These are phyloP conservation scores for Cryptoblepharus egeriae DNA, from an alignment of 2,797 vertebrate species.

Conservation along the genomic window DNA sequence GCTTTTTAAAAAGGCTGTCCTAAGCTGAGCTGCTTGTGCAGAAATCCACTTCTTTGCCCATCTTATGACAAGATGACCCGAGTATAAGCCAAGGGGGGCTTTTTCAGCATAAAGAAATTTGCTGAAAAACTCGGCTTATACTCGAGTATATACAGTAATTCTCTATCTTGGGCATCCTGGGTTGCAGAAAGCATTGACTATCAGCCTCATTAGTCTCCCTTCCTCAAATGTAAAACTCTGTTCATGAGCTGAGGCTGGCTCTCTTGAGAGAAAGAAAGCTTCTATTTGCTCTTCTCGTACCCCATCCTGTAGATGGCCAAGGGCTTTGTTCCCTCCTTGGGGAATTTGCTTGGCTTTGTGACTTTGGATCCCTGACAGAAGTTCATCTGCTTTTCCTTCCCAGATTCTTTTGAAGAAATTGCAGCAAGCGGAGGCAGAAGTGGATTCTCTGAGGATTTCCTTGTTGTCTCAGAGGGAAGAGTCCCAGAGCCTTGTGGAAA, in stretches of 20 bases:
- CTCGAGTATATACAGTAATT: too few species aligned
- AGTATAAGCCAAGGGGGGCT: too few species aligned
- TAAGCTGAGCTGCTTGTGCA: too few species aligned
- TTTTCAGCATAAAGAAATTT: too few species aligned
- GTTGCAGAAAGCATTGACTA: background rate
- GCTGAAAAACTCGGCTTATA: too few species aligned
- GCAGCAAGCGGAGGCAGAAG: constrained; percentile 85
- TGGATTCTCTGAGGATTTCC: constrained; percentile 68
- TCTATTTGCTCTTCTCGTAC: too few species aligned
- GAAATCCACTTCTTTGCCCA: too few species aligned
- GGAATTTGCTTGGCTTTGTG: background rate
- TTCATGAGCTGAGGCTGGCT: background rate
- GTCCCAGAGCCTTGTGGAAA: constrained; percentile 53
- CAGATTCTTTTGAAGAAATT: constrained; percentile 87
- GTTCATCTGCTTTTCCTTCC: background rate
- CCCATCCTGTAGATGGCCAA: background rate
- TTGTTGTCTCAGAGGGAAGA: constrained; percentile 77
- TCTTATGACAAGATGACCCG: too few species aligned
- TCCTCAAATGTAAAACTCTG: too few species aligned
- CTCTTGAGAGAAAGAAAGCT: too few species aligned
- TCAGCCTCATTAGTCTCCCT: background rate
- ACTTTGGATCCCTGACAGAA: background rate
- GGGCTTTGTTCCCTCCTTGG: background rate
- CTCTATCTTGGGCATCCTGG: background rate
- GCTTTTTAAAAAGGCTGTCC: too few species aligned